Conservation (phyloP, 2,888 invertebrate genomes). For the Phania funesta region DNA sequence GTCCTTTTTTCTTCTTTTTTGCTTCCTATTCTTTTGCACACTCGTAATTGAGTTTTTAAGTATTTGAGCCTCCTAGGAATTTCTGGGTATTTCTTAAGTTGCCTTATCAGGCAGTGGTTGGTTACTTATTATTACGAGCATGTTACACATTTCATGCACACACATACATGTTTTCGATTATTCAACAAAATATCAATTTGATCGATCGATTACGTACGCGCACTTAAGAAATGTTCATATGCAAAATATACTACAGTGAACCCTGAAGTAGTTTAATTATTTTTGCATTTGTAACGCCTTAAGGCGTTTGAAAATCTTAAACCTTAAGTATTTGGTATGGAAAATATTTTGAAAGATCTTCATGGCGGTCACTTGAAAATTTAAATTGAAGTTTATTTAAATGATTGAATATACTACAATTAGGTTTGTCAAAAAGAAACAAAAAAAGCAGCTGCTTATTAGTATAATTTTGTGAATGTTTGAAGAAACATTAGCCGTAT, state of each 20-base stretch:
- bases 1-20: constrained; percentile 29
- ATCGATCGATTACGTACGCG: constrained; percentile 61
- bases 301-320: constrained; percentile 49
- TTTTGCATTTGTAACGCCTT: constrained; percentile 52
- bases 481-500: background rate
- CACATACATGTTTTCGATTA: constrained; percentile 8
- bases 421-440: background rate
- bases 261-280: constrained; percentile 35
- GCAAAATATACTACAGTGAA: constrained; percentile 52
- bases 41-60: constrained; percentile 39
- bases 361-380: constrained; percentile 66
- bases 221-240: constrained; percentile 11
- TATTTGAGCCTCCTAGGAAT: constrained; percentile 23
- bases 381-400: constrained; percentile 23
- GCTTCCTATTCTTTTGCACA: constrained; percentile 24
- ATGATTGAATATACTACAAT: constrained; percentile 37
- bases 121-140: background rate
- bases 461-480: background rate
- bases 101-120: constrained; percentile 24
- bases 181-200: constrained; percentile 50
- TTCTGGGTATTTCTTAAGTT: constrained; percentile 20
- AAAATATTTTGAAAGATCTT: constrained; percentile 33
- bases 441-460: constrained; percentile 43
- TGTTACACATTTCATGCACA: background rate
- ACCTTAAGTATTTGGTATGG: constrained; percentile 33